These are phyloP conservation scores for Mixornis gularis DNA, from an alignment of 2,113 vertebrate species.

Conservation along the genomic window DNA sequence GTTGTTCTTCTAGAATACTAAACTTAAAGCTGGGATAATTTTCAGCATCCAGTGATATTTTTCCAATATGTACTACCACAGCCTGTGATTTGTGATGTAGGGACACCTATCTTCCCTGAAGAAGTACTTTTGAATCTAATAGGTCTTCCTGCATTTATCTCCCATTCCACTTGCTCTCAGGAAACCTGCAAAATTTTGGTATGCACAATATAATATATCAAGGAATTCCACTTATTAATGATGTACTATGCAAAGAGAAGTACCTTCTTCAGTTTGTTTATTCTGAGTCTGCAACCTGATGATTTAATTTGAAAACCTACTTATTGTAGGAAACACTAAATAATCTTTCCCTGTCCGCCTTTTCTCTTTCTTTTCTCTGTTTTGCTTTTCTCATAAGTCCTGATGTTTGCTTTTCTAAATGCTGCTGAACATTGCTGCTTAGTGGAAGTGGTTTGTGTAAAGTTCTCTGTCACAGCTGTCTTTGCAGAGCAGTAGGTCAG, in stretches of 20 bases:
- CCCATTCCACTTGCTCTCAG: background rate
- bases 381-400: background rate
- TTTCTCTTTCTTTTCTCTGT: background rate
- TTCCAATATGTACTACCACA: fast-evolving
- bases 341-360: background rate
- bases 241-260: background rate
- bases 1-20: background rate
- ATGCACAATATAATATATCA: background rate
- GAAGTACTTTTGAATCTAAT: background rate
- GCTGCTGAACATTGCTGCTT: background rate
- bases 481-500: background rate
- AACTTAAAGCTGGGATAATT: background rate
- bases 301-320: background rate
- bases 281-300: background rate
- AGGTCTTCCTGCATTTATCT: background rate
- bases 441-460: background rate
- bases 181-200: background rate
- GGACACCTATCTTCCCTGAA: background rate
- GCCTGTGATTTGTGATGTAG: background rate
- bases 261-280: background rate
- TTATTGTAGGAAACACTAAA: background rate
- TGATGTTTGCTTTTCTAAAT: background rate
- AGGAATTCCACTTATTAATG: background rate
- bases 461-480: background rate
- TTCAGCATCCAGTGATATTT: background rate